Conservation (phyloP, 92 coral and sea anemone species). For the Porites evermanni region DNA sequence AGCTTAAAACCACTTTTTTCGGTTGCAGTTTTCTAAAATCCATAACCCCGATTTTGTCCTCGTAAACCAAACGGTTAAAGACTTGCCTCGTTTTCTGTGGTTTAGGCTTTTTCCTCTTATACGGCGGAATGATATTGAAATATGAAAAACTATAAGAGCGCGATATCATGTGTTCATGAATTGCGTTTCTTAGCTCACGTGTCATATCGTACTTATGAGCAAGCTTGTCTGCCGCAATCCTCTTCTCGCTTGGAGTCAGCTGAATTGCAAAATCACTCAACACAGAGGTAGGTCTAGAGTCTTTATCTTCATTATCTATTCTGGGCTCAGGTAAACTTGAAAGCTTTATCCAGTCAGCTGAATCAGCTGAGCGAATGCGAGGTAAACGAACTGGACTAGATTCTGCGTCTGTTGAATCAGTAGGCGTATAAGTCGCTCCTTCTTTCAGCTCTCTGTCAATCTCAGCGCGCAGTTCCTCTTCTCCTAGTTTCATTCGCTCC, state of each 20-base stretch:
- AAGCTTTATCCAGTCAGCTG: constrained; percentile 28
- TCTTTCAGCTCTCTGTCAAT: constrained; percentile 52
- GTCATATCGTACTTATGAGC: constrained; percentile 88
- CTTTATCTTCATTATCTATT: constrained; percentile 38
- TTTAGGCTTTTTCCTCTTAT: constrained; percentile 75
- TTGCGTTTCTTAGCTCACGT: constrained; percentile 86
- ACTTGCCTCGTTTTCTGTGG: constrained; percentile 77
- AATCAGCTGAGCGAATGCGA: constrained; percentile 30
- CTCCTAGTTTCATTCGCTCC: constrained; percentile 77
- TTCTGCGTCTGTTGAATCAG: neutral
- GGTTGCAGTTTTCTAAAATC: constrained; percentile 63
- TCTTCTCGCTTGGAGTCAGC: constrained; percentile 72
- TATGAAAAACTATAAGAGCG: constrained; percentile 88
- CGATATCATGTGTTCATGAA: constrained; percentile 93
- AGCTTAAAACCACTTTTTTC: constrained; percentile 15
- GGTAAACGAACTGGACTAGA: constrained; percentile 15
- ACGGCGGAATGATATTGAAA: constrained; percentile 86
- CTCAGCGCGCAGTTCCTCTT: constrained; percentile 75
- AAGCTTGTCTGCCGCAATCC: constrained; percentile 78
- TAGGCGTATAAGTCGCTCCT: neutral
- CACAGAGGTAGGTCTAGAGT: constrained; percentile 55
- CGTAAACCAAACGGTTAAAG: constrained; percentile 85
- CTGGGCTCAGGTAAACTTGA: constrained; percentile 26
- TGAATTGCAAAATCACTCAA: constrained; percentile 47
- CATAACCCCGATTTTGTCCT: constrained; percentile 80